Conservation (phyloP, 2,888 invertebrate species). For the Ischnura elegans region DNA sequence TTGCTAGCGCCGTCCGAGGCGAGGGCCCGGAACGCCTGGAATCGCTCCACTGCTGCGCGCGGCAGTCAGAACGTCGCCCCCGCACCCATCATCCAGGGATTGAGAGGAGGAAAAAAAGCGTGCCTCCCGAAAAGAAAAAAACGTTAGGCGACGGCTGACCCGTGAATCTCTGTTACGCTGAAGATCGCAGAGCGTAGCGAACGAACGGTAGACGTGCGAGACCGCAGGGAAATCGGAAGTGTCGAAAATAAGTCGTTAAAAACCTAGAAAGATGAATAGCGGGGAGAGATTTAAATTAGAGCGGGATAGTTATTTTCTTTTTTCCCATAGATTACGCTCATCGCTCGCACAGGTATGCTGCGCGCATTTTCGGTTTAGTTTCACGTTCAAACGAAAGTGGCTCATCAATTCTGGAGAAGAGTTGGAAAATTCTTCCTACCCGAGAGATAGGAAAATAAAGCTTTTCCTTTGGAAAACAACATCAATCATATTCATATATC, state of each 20-base stretch:
- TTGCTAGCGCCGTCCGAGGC: not conserved
- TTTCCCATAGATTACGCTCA: no score
- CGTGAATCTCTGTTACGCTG: not conserved
- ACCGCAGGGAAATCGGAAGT: not conserved
- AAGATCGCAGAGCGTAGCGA: not conserved
- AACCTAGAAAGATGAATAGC: not conserved
- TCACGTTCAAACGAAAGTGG: no score
- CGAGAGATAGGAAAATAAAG: no score
- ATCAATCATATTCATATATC: no score
- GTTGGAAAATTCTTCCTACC: no score
- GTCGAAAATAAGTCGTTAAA: not conserved
- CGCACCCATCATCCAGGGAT: not conserved
- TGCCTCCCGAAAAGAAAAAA: not conserved
- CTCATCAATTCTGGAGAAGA: no score
- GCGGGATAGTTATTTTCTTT: no score
- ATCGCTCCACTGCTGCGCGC: not conserved
- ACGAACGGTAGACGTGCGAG: not conserved
- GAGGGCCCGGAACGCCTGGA: not conserved
- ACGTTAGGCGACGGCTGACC: constrained; percentile 12
- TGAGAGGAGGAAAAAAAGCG: not conserved
- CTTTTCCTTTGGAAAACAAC: no score
- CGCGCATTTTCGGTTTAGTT: no score
- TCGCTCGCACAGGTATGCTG: no score
- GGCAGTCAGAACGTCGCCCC: not conserved
- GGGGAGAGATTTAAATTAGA: no score